Base-by-base conservation (phyloP, 30 jellyfish, hydroid and myxozoan genomes). In the Cassiopea andromeda region DNA sequence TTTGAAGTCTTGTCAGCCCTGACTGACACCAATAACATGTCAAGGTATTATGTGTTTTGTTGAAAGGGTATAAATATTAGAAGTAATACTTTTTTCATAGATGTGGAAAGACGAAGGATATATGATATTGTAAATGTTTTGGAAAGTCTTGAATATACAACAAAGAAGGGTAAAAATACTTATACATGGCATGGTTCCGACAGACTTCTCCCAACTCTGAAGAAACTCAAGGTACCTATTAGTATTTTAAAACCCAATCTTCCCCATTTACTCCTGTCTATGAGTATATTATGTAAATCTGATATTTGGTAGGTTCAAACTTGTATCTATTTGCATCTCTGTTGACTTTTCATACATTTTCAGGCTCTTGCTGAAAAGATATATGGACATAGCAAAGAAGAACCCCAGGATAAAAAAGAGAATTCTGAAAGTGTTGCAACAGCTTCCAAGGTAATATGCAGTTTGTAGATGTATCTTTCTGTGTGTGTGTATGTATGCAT, bases 91-190 rank as follows among this genome's bases (percentile, higher is more conserved):
- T 59, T 3, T 78, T 49, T 60, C 38, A n/a, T 82, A 93, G 98
- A 92, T 86, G 94, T 94, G 46, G 98, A 93, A 43, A 80, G 98
- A 57, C 68, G 98, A 76, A 76, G 98, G 71, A 96, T 94, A 46
- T 94, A 94, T 78, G 98, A 94, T 74, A 94, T 94, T 78, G 98
- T 94, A n/a, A 94, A 94, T 94, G 98, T 94, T 2, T 47, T 94
- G 48, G 98, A 94, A 68, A 94, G 98, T 71, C 78, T 94, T 85
- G 98, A 94, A 60, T 89, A 89, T 93, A 91, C 89, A 72, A 89
- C 90, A 8, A 85, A 93, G 44, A 85, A 81, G 76, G 98, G 96
- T 13, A 94, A 94, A 71, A 94, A 94, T 75, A 94, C 92, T 46
- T 93, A 93, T 72, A 60, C 79, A 15, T 93, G 98, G 98, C 93